Conservation (phyloP, 2,113 vertebrate genomes). For the Malurus cyaneus region DNA sequence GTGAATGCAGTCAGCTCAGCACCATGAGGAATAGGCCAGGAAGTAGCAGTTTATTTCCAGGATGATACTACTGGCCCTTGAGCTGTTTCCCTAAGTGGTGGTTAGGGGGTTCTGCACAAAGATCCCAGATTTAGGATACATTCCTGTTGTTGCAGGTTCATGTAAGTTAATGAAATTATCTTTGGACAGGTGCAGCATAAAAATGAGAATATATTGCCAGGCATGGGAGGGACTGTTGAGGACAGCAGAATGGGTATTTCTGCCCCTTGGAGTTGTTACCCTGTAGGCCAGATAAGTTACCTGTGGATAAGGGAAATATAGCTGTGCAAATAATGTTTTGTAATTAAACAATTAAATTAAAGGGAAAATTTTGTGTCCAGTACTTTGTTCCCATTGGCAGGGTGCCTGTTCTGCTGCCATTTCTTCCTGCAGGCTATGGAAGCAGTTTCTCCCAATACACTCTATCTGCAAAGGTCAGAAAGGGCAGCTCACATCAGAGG, state of each 20-base stretch:
- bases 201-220: neutral
- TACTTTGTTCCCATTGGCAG: neutral
- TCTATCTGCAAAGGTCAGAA: neutral
- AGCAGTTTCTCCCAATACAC: neutral
- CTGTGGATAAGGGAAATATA: neutral
- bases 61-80: neutral
- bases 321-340: neutral
- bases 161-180: neutral
- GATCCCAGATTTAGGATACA: neutral
- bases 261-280: neutral
- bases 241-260: neutral
- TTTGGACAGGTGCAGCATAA: neutral
- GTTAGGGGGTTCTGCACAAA: neutral
- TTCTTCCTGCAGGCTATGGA: neutral
- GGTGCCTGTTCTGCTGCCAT: neutral
- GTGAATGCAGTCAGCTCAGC: neutral
- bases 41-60: neutral
- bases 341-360: neutral
- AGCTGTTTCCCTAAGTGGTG: neutral
- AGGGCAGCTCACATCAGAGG: neutral
- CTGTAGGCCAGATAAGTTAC: neutral
- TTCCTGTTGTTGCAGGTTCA: neutral
- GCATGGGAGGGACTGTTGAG: neutral
- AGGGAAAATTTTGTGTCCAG: neutral
- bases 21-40: neutral